Evolutionary conservation across 2,113 vertebrate genomes (phyloP), one percentile per base, ranked within the genome.

Genomic region (Acanthisitta chloris): DNA sequence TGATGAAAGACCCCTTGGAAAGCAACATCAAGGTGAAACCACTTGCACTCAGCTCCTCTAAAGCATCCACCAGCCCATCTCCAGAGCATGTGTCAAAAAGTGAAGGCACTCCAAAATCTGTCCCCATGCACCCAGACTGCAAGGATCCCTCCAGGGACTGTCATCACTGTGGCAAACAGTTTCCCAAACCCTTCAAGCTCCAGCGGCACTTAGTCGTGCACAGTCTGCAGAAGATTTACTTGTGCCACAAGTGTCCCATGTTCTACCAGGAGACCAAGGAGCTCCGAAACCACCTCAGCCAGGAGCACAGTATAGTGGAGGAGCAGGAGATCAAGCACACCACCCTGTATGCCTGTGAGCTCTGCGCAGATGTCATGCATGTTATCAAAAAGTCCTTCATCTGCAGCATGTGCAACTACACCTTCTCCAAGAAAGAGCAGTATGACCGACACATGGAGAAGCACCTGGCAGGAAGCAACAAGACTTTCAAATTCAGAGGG

Each of bases 381-480:
- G 98, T 99, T 64, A 99, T 99, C 95, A 99, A 99, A 96, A 98
- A 99, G 72, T 99, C 99, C n/a, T 99, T 99, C 92, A 99, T 99
- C 96, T 99, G 99, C 97, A 99, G 99, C 98, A 98, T 99, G 92
- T 99, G 99, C 96, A 99, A 99, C 96, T 99, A 99, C 89, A 99
- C 99, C 29, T 99, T 99, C 94, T 99, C 99, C 40, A 99, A 99
- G 95, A 99, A 99, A 72, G 99, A 99, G 87, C 99, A 99, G 92
- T 99, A 99, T 2, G 99, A 99, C 95, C 98, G 99, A 54, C 99
- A 99, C 97, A 99, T 99, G 99, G 99, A 99, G 83, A 99, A 99
- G 92, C 99, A 99, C 92, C 97, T 99, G 77, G 98, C 97, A 1
- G 98, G 98, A 7, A 98, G 98, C 51, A 99, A 93, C 95, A 98